Evolutionary conservation across 2,113 vertebrate genomes (phyloP).

Genomic region (Dascyllus trimaculatus): DNA sequence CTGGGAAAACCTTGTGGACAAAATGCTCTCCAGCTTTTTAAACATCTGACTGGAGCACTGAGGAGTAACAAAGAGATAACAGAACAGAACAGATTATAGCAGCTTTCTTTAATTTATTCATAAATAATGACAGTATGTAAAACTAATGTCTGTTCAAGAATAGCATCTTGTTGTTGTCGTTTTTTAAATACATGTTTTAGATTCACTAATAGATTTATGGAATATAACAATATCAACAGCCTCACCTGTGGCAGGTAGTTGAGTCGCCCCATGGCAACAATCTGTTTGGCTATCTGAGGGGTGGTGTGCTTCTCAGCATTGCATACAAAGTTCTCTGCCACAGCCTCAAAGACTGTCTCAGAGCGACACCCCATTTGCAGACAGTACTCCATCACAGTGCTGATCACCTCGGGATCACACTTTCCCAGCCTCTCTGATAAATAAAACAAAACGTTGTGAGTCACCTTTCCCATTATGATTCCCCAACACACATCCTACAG

Average conservation of each 20-base stretch:
- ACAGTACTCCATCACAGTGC: slow-evolving; percentile 84
- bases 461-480: fast-evolving
- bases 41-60: slow-evolving; percentile 84
- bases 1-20: slow-evolving; percentile 67
- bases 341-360: slow-evolving; percentile 83
- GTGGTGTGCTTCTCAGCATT: slow-evolving; percentile 80
- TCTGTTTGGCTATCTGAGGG: slow-evolving; percentile 77
- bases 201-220: too few relatives aligned
- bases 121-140: not conserved
- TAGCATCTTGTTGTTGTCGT: not conserved
- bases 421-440: slow-evolving; percentile 39
- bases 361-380: slow-evolving; percentile 82
- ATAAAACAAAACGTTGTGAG: not conserved
- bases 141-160: not conserved
- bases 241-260: slow-evolving; percentile 84
- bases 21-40: slow-evolving; percentile 82
- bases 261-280: slow-evolving; percentile 87
- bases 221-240: not conserved
- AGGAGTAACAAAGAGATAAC: not conserved
- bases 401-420: slow-evolving; percentile 72
- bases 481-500: not conserved
- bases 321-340: slow-evolving; percentile 82
- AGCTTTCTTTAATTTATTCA: not conserved
- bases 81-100: not conserved
- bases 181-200: not conserved